Evolutionary conservation across 2,888 invertebrate species (phyloP).

Genomic region (Neoaliturus tenellus): DNA sequence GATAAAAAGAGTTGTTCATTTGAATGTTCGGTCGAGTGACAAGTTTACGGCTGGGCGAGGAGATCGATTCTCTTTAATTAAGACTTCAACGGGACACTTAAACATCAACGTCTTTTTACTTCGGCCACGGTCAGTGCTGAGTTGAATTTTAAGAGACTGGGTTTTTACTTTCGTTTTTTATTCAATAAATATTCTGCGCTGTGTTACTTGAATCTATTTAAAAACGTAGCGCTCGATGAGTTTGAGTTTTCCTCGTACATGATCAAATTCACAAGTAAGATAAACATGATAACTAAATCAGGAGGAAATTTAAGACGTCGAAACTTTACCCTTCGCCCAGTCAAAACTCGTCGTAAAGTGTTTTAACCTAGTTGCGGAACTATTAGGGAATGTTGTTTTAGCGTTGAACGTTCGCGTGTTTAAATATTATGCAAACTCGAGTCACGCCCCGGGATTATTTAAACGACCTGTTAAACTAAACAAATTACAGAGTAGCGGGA

Average conservation of each 20-base stretch:
- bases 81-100: slow-evolving; percentile 1
- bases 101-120: not conserved
- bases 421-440: slow-evolving; percentile 13
- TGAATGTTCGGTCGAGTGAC: not conserved
- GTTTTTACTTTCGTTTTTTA: not conserved
- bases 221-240: too few species aligned
- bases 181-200: not conserved
- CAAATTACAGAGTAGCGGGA: slow-evolving; percentile 29
- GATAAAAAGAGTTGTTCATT: slow-evolving; percentile 30
- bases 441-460: slow-evolving; percentile 15
- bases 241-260: too few species aligned
- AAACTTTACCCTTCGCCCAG: slow-evolving; percentile 4
- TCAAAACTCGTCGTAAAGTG: slow-evolving; percentile 20
- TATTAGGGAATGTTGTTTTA: slow-evolving; percentile 27
- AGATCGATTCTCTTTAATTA: slow-evolving; percentile 8
- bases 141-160: not conserved
- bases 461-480: slow-evolving; percentile 32
- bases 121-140: not conserved
- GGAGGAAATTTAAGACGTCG: not conserved
- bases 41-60: not conserved
- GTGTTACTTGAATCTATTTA: too few species aligned
- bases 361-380: slow-evolving; percentile 10
- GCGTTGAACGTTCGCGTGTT: slow-evolving; percentile 19
- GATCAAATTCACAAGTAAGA: too few species aligned
- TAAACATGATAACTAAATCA: not conserved